Conservation (phyloP, 2,888 invertebrate species). For the Drosophila merina region DNA sequence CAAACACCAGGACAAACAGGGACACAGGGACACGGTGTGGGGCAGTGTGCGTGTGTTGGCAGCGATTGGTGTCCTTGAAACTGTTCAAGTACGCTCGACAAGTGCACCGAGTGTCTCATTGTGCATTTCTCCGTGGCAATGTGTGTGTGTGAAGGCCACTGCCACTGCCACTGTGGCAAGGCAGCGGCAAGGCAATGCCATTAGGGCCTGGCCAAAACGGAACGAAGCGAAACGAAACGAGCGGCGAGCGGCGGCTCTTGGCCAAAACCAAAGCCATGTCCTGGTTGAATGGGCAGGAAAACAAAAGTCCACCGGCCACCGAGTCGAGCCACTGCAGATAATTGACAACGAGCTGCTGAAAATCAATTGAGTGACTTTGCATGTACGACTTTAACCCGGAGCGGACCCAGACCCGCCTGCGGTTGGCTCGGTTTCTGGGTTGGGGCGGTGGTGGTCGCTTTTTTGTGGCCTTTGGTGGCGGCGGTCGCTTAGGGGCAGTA, state of each 20-base stretch:
- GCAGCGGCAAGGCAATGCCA: conserved; percentile 65
- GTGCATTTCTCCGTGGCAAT: conserved; percentile 61
- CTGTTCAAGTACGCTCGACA: conserved; percentile 73
- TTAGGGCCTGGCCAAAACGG: conserved; percentile 45
- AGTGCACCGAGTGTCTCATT: conserved; percentile 77
- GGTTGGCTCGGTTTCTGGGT: conserved; percentile 16
- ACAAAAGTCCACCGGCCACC: conserved; percentile 39
- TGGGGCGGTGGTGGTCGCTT: background rate
- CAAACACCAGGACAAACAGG: conserved; percentile 12
- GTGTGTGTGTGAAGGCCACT: conserved; percentile 50
- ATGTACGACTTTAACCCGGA: conserved; percentile 47
- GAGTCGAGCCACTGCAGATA: conserved; percentile 50
- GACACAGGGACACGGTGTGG: conserved; percentile 6
- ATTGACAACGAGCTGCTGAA: conserved; percentile 65
- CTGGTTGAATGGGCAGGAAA: conserved; percentile 44
- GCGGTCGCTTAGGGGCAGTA: conserved; percentile 3
- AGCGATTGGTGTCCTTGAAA: conserved; percentile 76
- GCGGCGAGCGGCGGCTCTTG: too few species aligned
- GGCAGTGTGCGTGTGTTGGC: conserved; percentile 45
- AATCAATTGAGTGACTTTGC: conserved; percentile 75
- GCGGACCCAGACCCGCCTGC: conserved; percentile 6
- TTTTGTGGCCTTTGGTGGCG: background rate
- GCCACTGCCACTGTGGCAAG: conserved; percentile 31
- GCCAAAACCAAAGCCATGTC: conserved; percentile 13
- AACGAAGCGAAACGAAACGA: conserved; percentile 5